Base-by-base conservation (phyloP, 2,113 vertebrate species). In the Sisor rabdophorus region DNA sequence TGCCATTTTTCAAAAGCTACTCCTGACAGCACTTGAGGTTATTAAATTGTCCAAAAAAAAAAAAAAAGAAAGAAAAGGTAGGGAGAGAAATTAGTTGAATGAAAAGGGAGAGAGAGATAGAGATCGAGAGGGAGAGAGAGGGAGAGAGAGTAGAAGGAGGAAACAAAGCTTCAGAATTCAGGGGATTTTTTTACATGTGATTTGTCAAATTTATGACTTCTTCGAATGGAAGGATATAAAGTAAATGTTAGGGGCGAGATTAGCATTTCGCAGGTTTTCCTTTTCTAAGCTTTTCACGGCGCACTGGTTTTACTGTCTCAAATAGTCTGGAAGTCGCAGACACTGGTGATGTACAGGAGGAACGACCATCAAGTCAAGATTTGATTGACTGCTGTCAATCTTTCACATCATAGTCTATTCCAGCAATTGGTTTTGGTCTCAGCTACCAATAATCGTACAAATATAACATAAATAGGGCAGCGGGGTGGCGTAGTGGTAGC, bases 41-140 rank as follows among this genome's bases (percentile, higher is more conserved):
- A 97, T 98, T 96, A 96, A 96, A 95, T 93, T 95, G 94, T 95
- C 94, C 93, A 93, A n/a, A n/a, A n/a, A n/a, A n/a, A n/a, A n/a
- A n/a, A n/a, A n/a, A n/a, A n/a, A 90, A 56, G 61, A 80, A 56
- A 81, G 54, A 67, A 40, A 55, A 67, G 68, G 69, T 78, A 86
- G 77, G 60, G 72, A 82, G 60, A 77, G 77, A 77, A 56, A 74
- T 44, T 44, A 44, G 40, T 9, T 44, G 77, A 50, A 80, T 82
- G 84, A 85, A 78, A 78, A 83, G 83, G 28, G 40, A 50, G 24
- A 40, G 32, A 24, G 13, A 22, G 24, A 44, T 50, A 61, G 84
- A 85, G 82, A 83, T 64, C 77, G 71, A 68, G 32, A 26, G 32
- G 26, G 28, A 26, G 15, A 53, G 7, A 52, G 26, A 22, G 19